Evolutionary conservation across 2,888 invertebrate species (phyloP).

Genomic region (Nesidiocoris tenuis): DNA sequence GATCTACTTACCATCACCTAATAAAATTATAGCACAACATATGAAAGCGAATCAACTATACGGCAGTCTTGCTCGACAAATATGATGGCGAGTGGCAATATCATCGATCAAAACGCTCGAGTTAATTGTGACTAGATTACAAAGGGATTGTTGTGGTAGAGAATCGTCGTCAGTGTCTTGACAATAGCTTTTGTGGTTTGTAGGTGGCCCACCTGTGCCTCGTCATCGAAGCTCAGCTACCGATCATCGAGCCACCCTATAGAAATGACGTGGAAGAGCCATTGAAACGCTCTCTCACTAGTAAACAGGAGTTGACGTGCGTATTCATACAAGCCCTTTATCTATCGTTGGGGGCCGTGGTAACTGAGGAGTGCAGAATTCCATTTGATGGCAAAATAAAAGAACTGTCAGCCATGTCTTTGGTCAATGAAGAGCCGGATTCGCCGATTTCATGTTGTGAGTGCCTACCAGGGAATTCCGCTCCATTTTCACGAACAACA

Average conservation of each 20-base stretch:
- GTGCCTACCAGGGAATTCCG: not conserved
- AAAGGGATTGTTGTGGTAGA: too few species aligned
- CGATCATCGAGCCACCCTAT: slow-evolving; percentile 28
- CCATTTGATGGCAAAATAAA: slow-evolving; percentile 80
- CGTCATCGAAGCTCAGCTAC: slow-evolving; percentile 70
- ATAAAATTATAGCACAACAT: too few species aligned
- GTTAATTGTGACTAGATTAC: too few species aligned
- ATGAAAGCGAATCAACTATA: too few species aligned
- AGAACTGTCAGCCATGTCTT: slow-evolving; percentile 70
- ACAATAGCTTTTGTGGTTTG: slow-evolving; percentile 1
- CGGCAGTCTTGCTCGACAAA: too few species aligned
- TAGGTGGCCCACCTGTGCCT: slow-evolving; percentile 78
- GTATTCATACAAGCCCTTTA: slow-evolving; percentile 74
- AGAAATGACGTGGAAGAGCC: slow-evolving; percentile 31
- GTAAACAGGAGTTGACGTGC: slow-evolving; percentile 62
- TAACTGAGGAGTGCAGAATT: slow-evolving; percentile 64
- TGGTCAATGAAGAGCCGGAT: slow-evolving; percentile 5
- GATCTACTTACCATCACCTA: too few species aligned
- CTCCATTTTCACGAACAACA: not conserved
- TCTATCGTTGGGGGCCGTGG: slow-evolving; percentile 79
- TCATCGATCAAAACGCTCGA: too few species aligned
- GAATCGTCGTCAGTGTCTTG: too few species aligned
- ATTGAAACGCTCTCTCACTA: not conserved
- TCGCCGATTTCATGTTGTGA: slow-evolving; percentile 15
- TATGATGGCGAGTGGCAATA: too few species aligned